A percentile compares a stretch with the other conserved stretches of the same genome.
These are phyloP conservation scores for Melanotaenia trifasciata DNA, from an alignment of 2,797 vertebrate genomes.

Conservation along the genomic window DNA sequence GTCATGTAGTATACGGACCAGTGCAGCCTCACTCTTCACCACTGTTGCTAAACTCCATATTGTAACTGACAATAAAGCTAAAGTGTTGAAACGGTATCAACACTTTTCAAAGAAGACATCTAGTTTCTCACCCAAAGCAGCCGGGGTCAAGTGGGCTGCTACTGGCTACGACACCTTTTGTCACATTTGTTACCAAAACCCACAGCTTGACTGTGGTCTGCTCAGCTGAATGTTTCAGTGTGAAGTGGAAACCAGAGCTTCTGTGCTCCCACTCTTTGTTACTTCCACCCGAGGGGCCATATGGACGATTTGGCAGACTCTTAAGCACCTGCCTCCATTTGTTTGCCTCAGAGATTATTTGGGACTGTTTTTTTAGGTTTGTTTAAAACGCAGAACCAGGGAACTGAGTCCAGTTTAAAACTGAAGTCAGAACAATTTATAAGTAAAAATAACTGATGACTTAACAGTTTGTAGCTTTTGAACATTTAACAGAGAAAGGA, in stretches of 20 bases:
- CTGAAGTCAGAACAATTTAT: not conserved
- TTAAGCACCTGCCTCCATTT: constrained; percentile 59
- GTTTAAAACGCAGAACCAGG: constrained; percentile 10
- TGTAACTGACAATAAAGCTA: constrained; percentile 74
- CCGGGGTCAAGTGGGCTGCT: constrained; percentile 70
- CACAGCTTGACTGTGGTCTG: constrained; percentile 46
- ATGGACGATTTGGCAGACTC: constrained; percentile 66
- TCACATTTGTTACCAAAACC: constrained; percentile 61
- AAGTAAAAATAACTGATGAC: not conserved
- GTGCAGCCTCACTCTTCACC: constrained; percentile 29
- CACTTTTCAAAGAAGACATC: constrained; percentile 57
- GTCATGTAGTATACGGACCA: constrained; percentile 26
- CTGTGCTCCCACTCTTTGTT: constrained; percentile 46
- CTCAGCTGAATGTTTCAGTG: constrained; percentile 40
- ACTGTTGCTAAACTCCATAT: constrained; percentile 65
- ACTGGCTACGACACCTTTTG: constrained; percentile 62
- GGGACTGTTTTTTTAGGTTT: constrained; percentile 9
- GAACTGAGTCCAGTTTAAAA: not conserved
- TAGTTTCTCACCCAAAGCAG: constrained; percentile 53
- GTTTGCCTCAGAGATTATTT: constrained; percentile 51
- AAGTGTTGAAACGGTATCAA: constrained; percentile 69
- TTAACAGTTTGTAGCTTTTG: not conserved
- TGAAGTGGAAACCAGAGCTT: constrained; percentile 32
- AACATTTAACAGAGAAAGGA: not conserved
- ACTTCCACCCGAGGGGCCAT: constrained; percentile 64